A percentile compares a stretch with the other conserved stretches of the same genome.
Conservation (phyloP, 2,113 vertebrate genomes). For the Willisornis vidua region DNA sequence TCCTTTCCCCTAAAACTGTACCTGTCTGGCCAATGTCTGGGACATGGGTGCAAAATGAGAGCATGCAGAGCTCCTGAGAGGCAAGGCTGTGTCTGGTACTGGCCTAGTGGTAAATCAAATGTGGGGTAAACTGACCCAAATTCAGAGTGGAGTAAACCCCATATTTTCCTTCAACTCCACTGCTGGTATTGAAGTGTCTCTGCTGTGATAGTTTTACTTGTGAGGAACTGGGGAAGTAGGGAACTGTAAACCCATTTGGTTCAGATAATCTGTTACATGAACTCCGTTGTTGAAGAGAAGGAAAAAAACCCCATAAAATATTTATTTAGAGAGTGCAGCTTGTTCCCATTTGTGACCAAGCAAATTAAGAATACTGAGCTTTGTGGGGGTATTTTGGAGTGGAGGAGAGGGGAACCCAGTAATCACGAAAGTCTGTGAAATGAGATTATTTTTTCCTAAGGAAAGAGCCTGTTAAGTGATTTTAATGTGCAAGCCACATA, state of each 20-base stretch:
- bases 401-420: neutral
- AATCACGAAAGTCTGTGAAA: constrained; percentile 41
- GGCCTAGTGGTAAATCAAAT: neutral
- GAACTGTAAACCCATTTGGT: constrained; percentile 27
- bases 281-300: neutral
- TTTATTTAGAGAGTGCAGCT: constrained; percentile 59
- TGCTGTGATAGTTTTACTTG: neutral
- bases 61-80: neutral
- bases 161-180: neutral
- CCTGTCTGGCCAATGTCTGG: neutral
- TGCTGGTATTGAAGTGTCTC: neutral
- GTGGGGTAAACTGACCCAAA: neutral
- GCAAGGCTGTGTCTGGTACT: neutral
- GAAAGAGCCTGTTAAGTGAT: neutral
- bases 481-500: neutral
- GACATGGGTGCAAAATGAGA: neutral
- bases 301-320: neutral
- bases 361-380: constrained; percentile 35
- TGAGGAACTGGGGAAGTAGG: neutral
- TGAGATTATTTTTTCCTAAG: neutral
- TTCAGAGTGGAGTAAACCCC: neutral
- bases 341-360: constrained; percentile 57
- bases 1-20: neutral
- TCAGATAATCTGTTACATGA: constrained; percentile 31
- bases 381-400: constrained; percentile 17